These are phyloP conservation scores for Drosophila pseudotalamancana DNA, from an alignment of 2,888 invertebrate species.

Conservation along the genomic window DNA sequence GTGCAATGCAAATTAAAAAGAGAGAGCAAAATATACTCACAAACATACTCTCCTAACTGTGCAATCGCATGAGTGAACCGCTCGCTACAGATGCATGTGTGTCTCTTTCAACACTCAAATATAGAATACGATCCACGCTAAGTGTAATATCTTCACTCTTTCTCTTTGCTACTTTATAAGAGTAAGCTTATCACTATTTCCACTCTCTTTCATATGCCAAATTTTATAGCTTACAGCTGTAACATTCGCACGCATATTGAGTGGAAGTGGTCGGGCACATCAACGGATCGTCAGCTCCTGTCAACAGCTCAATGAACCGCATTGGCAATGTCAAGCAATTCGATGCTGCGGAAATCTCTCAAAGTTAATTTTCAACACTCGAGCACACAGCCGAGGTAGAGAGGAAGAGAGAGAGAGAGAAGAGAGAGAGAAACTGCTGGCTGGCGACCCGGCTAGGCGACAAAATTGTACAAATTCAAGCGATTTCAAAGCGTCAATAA, in stretches of 20 bases:
- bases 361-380: constrained; percentile 73
- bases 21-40: no score
- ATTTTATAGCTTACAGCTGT: no score
- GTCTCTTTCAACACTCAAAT: no score
- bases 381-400: constrained; percentile 20
- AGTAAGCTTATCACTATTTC: no score
- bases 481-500: constrained; percentile 75
- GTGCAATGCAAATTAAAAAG: no score
- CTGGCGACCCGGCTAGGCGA: constrained; percentile 49
- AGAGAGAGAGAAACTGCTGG: background rate
- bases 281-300: constrained; percentile 11
- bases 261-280: constrained; percentile 30
- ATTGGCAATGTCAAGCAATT: constrained; percentile 67
- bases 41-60: no score
- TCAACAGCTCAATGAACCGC: constrained; percentile 58
- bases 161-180: no score
- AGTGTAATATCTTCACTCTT: no score
- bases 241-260: constrained; percentile 9
- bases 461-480: constrained; percentile 73
- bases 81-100: no score
- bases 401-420: background rate
- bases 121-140: no score
- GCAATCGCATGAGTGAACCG: no score
- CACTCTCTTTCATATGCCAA: no score
- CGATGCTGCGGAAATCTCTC: constrained; percentile 65